These are phyloP conservation scores for Pogona vitticeps DNA, from an alignment of 2,113 vertebrate species.

Conservation along the genomic window DNA sequence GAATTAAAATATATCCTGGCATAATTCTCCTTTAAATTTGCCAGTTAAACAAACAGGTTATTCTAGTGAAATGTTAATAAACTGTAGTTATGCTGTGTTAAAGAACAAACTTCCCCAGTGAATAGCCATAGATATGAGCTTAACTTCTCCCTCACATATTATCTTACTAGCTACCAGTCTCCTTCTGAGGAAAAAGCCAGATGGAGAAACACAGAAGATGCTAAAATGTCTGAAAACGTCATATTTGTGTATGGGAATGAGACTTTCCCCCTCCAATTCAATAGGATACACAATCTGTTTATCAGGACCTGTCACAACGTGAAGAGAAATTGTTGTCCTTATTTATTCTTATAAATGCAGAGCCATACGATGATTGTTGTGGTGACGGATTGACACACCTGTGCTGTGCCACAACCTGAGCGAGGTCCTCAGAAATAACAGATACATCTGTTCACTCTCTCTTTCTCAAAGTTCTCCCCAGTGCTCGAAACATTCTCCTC, in stretches of 20 bases:
- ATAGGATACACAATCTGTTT: not conserved
- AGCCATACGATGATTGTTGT: not conserved
- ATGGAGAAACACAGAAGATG: not conserved
- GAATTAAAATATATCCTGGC: slow-evolving; percentile 24
- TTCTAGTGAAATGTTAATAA: not conserved
- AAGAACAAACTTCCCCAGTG: not conserved
- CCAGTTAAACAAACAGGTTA: slow-evolving; percentile 7
- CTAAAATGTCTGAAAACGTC: not conserved
- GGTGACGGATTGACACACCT: not conserved
- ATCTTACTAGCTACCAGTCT: not conserved
- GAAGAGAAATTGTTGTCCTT: not conserved
- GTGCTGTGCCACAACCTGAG: not conserved
- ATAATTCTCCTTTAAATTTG: slow-evolving; percentile 13
- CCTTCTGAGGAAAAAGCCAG: not conserved
- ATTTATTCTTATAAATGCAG: not conserved
- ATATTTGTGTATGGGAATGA: not conserved
- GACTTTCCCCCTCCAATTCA: too few relatives aligned
- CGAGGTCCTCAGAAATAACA: not conserved
- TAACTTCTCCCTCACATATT: not conserved
- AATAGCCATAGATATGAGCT: not conserved
- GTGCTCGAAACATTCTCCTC: not conserved
- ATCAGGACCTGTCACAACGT: not conserved
- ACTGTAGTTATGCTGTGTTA: not conserved
- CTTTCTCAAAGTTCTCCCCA: not conserved
- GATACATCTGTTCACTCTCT: not conserved